These are phyloP conservation scores for Alloscopus bannaensis DNA, from an alignment of 2,888 invertebrate genomes.

Conservation along the genomic window DNA sequence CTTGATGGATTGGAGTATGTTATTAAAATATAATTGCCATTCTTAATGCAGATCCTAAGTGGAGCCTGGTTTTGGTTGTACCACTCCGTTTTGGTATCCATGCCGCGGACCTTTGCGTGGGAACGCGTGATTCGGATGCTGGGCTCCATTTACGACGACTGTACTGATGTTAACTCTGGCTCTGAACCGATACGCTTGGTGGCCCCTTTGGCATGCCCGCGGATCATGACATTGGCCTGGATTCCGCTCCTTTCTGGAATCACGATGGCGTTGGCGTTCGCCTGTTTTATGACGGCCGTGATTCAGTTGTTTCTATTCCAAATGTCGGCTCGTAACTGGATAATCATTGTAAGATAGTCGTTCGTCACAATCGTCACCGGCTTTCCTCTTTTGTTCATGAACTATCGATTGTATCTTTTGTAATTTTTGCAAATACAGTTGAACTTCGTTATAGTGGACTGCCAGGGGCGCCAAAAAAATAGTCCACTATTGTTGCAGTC, in stretches of 20 bases:
- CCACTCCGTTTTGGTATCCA: conserved; percentile 1
- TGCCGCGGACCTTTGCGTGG: conserved; percentile 52
- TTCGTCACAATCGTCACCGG: too few relatives aligned
- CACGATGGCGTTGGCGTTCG: not conserved
- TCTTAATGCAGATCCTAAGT: not conserved
- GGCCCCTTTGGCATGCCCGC: not conserved
- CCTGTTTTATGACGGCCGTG: too few relatives aligned
- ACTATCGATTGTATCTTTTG: too few relatives aligned
- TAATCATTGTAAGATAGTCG: too few relatives aligned
- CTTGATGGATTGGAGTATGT: conserved; percentile 6
- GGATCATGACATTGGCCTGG: conserved; percentile 10
- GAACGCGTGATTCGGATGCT: conserved; percentile 30
- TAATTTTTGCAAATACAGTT: too few relatives aligned
- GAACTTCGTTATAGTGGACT: too few relatives aligned
- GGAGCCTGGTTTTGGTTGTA: conserved; percentile 29
- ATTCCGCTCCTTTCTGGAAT: conserved; percentile 15
- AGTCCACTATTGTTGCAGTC: too few relatives aligned
- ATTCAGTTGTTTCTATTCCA: not conserved
- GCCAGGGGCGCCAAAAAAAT: too few relatives aligned
- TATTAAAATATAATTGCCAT: not conserved
- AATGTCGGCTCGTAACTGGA: too few relatives aligned
- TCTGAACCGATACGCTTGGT: not conserved
- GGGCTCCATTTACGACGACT: conserved; percentile 42
- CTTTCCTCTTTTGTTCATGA: too few relatives aligned
- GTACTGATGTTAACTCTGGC: conserved; percentile 3